A percentile compares a stretch with the other conserved stretches of the same genome.
Conservation (phyloP, 2,797 vertebrate genomes). For the Mus spretus region DNA sequence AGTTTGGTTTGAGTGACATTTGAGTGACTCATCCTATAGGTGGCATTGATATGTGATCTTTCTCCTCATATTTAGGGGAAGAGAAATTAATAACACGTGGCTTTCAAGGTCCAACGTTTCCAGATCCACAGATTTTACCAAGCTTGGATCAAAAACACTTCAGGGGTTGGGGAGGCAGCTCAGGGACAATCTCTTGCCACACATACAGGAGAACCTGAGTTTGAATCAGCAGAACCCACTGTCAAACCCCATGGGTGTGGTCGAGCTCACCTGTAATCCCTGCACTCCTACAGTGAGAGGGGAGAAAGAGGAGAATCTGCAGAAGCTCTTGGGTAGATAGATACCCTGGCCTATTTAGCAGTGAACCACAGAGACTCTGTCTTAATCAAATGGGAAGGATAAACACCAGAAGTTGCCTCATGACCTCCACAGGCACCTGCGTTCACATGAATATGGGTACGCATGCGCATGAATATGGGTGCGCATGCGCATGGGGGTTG, state of each 20-base stretch:
- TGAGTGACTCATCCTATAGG: neutral
- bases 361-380: neutral
- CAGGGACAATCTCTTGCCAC: neutral
- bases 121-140: neutral
- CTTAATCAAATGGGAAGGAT: neutral
- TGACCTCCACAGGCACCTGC: neutral
- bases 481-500: too few species aligned
- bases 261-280: neutral
- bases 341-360: neutral
- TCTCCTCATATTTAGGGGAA: neutral
- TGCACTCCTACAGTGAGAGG: neutral
- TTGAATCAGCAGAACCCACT: neutral
- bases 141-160: neutral
- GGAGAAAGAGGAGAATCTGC: neutral
- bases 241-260: neutral
- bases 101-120: neutral
- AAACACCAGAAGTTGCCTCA: neutral
- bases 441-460: neutral
- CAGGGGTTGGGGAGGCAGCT: neutral
- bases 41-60: neutral
- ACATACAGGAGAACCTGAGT: neutral
- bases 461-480: too few species aligned
- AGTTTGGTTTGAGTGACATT: neutral
- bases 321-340: neutral
- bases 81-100: conserved; percentile 18